phyloP scores from a whole-genome alignment of 2,113 vertebrate genomes.

The Cynopterus brachyotis region DNA sequence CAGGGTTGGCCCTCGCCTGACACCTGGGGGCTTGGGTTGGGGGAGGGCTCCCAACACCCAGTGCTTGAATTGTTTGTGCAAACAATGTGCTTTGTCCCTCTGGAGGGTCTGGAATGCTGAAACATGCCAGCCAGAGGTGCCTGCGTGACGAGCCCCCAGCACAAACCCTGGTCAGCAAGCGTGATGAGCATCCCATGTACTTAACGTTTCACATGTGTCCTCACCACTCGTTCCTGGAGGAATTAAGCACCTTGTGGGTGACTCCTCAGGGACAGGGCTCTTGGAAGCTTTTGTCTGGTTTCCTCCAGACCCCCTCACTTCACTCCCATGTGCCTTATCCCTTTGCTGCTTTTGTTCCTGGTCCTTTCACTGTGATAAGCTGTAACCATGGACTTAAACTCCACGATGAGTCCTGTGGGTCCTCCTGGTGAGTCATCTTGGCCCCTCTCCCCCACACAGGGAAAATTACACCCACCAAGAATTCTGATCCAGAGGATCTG shows the following conservation, averaged over 20 bases:
- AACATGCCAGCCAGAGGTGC: no score
- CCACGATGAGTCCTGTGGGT: background rate
- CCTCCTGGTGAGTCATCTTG: background rate
- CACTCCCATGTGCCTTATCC: background rate
- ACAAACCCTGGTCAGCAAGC: background rate
- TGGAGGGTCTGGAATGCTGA: background rate
- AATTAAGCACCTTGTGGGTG: background rate
- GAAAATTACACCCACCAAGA: accelerated
- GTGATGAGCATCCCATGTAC: accelerated
- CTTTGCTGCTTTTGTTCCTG: background rate
- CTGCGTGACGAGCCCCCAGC: no score
- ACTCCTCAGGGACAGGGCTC: background rate
- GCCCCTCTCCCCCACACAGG: no score
- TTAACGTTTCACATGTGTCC: accelerated
- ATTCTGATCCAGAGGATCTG: background rate
- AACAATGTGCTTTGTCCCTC: accelerated
- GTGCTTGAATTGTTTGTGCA: no score
- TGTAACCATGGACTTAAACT: accelerated
- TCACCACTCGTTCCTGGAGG: no score
- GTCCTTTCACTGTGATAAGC: background rate
- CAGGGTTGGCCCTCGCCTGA: accelerated
- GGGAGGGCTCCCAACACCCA: background rate
- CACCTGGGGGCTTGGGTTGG: background rate
- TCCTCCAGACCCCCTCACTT: background rate
- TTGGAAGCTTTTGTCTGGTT: accelerated